Evolutionary conservation across 2,888 invertebrate species (phyloP), one percentile per base, ranked within the genome.

Genomic region (Lydus trimaculatus): DNA sequence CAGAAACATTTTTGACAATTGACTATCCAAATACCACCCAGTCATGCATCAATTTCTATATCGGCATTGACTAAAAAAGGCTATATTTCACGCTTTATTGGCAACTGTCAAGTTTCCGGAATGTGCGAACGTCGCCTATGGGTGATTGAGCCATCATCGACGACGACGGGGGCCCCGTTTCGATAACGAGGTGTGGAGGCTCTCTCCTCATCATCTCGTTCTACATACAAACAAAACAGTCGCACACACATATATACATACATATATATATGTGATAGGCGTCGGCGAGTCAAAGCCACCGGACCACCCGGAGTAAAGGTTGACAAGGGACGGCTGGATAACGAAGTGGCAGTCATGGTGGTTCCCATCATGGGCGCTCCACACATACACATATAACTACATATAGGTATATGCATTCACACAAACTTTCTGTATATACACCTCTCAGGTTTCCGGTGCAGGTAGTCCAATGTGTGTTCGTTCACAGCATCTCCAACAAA

Each of bases 71-170:
- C 77, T 43, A 2, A 78, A 78, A 80, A 73, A 73, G 75, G 71
- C 76, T 76, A 79, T 80, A 80, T 78, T 80, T 80, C 77, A 80
- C 79, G 75, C 74, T 80, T 78, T 78, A 78, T 78, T 79, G 77
- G 77, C 75, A 39, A 75, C 73, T 78, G 79, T 75, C 77, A 76
- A 68, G 73, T 69, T 69, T 68, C 59, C 69, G 76, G 77, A 79
- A 81, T 79, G 79, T 78, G 81, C 79, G 77, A 79, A 80, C 74
- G 67, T 33, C 31, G 65, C 62, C 75, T 73, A 75, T 72, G 71
- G 77, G 73, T 76, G 78, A 83, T 83, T 83, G 82, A 83, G 82
- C 80, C 82, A 79, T 83, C 83, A 82, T 77, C 75, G 63, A 48
- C 58, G 58, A 72, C 66, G 76, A 59, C 73, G 79, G 81, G 79